Conservation (phyloP, 2,888 invertebrate genomes). For the Torymus tubicola region DNA sequence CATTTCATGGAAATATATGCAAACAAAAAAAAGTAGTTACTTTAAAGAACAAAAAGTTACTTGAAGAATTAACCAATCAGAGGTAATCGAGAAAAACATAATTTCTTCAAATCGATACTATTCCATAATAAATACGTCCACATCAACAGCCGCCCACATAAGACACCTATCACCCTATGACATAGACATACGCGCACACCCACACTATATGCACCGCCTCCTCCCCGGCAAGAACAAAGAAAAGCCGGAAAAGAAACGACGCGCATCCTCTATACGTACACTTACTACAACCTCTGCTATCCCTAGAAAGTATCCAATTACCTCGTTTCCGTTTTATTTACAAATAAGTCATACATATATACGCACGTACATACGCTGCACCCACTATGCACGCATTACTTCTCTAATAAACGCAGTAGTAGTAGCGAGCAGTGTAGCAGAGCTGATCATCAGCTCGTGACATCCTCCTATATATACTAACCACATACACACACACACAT, state of each 20-base stretch:
- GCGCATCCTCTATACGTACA: too few relatives aligned
- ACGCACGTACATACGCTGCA: not conserved
- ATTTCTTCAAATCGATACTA: too few relatives aligned
- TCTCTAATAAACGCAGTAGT: not conserved
- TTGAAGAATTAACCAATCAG: too few relatives aligned
- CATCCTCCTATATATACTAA: not conserved
- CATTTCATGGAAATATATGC: too few relatives aligned
- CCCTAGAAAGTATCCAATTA: conserved; percentile 33
- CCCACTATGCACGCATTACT: not conserved
- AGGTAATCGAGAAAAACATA: too few relatives aligned
- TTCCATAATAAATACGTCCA: too few relatives aligned
- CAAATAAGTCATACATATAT: conserved; percentile 3
- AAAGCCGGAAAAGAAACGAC: conserved; percentile 12
- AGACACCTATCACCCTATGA: too few relatives aligned
- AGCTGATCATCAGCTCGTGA: conserved; percentile 11
- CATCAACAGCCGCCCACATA: too few relatives aligned
- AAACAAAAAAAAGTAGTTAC: too few relatives aligned
- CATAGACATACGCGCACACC: too few relatives aligned
- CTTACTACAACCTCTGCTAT: not conserved
- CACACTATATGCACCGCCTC: not conserved
- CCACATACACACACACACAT: too few relatives aligned
- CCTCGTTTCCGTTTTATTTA: conserved; percentile 33
- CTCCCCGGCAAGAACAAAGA: not conserved
- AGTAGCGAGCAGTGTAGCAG: not conserved
- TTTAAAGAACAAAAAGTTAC: too few relatives aligned